Evolutionary conservation across 2,797 vertebrate species (phyloP).

Genomic region (Oreochromis grahami): DNA sequence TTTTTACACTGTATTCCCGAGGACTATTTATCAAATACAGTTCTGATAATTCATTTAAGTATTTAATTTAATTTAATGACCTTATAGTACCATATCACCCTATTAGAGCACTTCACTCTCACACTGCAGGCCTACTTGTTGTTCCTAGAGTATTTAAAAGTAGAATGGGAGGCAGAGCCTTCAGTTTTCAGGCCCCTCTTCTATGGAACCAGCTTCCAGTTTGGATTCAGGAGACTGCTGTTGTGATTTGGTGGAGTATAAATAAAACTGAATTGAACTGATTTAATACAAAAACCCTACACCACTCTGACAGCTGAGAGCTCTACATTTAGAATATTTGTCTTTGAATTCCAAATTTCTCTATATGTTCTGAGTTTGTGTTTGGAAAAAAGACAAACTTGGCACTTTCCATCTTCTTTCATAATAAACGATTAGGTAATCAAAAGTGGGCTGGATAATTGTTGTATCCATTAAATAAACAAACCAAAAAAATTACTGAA

Average conservation of each 20-base stretch:
- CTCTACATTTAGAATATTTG: background rate
- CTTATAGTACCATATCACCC: background rate
- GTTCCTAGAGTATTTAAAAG: background rate
- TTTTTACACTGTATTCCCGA: background rate
- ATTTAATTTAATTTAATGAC: background rate
- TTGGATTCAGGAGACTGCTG: background rate
- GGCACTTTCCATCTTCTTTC: background rate
- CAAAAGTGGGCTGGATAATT: background rate
- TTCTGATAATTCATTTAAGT: background rate
- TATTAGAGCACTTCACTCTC: background rate
- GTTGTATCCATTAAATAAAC: background rate
- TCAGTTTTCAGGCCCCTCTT: background rate
- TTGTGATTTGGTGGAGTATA: background rate
- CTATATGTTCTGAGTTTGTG: background rate
- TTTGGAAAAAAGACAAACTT: background rate
- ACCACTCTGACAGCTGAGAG: background rate
- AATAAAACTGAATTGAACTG: background rate
- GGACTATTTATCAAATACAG: background rate
- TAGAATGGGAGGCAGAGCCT: background rate
- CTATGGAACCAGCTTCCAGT: background rate
- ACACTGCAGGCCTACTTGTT: background rate
- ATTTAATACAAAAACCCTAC: background rate
- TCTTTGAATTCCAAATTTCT: background rate
- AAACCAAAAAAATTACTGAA: background rate
- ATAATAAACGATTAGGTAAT: background rate